Conservation (phyloP, 2,113 vertebrate species). For the Barnardius zonarius region DNA sequence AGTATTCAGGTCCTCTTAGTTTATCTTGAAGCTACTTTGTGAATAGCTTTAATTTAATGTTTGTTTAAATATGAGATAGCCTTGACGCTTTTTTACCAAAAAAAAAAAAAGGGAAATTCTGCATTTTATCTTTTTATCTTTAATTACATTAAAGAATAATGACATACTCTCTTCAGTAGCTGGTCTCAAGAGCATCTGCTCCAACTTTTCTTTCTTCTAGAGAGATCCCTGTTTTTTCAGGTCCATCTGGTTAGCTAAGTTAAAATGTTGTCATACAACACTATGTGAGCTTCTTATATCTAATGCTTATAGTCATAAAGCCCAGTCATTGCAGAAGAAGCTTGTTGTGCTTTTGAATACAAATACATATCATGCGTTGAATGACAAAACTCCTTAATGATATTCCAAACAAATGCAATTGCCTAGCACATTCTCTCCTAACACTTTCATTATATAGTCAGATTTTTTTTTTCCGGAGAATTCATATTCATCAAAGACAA, state of each 20-base stretch:
- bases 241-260: not conserved
- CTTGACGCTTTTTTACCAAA: not conserved
- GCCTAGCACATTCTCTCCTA: not conserved
- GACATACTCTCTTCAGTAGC: not conserved
- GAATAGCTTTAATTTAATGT: not conserved
- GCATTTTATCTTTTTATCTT: not conserved
- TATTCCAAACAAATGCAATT: not conserved
- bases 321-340: not conserved
- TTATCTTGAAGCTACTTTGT: not conserved
- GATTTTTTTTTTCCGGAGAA: not conserved
- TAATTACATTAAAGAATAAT: not conserved
- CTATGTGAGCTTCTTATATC: not conserved
- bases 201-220: not conserved
- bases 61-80: not conserved
- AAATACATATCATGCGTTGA: not conserved
- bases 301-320: not conserved
- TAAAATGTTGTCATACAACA: not conserved
- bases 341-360: not conserved
- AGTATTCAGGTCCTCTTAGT: not conserved
- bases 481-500: not conserved
- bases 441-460: not conserved
- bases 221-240: not conserved
- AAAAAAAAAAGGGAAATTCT: not conserved
- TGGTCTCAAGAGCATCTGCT: not conserved
- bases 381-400: not conserved